phyloP scores from a whole-genome alignment of 2,888 invertebrate genomes.

The Eristalinus sepulchralis region DNA sequence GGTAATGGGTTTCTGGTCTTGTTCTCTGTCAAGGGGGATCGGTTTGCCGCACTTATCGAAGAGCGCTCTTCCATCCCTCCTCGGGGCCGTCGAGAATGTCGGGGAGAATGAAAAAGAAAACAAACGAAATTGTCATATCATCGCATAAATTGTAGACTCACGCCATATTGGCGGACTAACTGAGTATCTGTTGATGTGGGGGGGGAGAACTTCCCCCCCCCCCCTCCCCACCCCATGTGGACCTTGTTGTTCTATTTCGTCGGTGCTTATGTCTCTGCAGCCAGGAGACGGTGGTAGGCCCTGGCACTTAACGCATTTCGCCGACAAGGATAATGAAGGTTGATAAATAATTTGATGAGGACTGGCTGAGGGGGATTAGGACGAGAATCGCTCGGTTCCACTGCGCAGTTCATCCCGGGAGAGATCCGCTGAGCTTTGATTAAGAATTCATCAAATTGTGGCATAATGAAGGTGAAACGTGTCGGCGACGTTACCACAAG shows the following conservation, averaged over 20 bases:
- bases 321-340: neutral
- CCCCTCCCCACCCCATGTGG: no score
- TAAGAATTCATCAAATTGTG: neutral
- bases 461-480: neutral
- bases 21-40: neutral
- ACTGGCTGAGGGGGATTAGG: neutral
- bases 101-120: neutral
- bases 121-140: slow-evolving; percentile 5
- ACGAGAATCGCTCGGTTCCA: neutral
- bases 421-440: neutral
- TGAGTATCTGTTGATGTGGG: slow-evolving; percentile 10
- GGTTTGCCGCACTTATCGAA: neutral
- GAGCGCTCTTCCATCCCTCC: neutral
- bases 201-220: no score
- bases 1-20: slow-evolving; percentile 11
- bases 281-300: neutral
- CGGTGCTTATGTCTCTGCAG: neutral
- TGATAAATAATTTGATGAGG: neutral
- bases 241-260: no score
- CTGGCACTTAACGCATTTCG: neutral
- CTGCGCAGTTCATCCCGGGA: neutral
- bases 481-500: neutral
- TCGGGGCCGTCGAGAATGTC: neutral
- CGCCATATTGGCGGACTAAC: neutral
- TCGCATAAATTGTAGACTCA: slow-evolving; percentile 33